Evolutionary conservation across 2,888 invertebrate genomes (phyloP).

Genomic region (Leuctra nigra): DNA sequence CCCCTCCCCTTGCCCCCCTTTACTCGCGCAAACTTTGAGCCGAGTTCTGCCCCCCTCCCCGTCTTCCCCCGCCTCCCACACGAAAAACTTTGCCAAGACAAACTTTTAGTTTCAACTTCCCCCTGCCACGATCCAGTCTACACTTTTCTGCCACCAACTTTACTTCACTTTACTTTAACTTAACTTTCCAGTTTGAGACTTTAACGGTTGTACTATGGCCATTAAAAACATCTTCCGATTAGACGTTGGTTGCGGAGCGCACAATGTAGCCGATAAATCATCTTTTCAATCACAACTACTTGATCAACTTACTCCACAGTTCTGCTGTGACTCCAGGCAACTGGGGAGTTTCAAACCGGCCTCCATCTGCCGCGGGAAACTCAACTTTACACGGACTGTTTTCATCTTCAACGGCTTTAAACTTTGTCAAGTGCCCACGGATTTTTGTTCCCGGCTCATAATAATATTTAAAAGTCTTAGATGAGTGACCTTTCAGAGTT

Average conservation of each 20-base stretch:
- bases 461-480: too few relatives aligned
- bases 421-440: too few relatives aligned
- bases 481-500: too few relatives aligned
- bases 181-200: constrained; percentile 18
- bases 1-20: constrained; percentile 21
- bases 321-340: too few relatives aligned
- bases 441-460: too few relatives aligned
- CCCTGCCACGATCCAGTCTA: constrained; percentile 22
- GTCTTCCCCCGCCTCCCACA: constrained; percentile 31
- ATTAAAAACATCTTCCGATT: constrained; percentile 18
- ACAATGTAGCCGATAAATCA: background rate
- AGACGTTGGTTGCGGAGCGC: background rate
- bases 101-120: constrained; percentile 30
- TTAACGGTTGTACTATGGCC: constrained; percentile 18
- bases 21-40: background rate
- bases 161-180: constrained; percentile 25
- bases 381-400: too few relatives aligned
- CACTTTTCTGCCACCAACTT: constrained; percentile 27
- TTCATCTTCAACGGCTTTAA: too few relatives aligned
- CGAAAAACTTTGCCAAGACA: constrained; percentile 35
- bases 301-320: too few relatives aligned
- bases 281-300: too few relatives aligned
- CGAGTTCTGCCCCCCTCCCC: constrained; percentile 20
- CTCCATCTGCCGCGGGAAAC: too few relatives aligned
- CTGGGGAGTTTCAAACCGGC: too few relatives aligned